phyloP scores from a whole-genome alignment of 1,140 invertebrate genomes.

The Brachionus asplanchnoidis region DNA sequence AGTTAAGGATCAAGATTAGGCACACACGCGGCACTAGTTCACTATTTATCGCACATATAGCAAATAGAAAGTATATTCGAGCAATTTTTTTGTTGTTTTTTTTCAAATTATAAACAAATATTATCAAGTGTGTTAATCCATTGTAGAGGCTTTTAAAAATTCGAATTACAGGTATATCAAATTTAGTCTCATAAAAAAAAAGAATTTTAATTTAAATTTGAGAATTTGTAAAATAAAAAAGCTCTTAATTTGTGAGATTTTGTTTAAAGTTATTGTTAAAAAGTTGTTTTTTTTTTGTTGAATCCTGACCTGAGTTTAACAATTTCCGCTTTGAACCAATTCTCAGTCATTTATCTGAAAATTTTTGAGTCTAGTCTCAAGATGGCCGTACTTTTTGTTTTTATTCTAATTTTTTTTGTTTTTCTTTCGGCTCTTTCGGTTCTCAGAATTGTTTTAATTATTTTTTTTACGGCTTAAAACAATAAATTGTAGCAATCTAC shows the following conservation, averaged over 20 bases:
- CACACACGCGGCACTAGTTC: not conserved
- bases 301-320: not conserved
- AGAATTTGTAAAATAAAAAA: not conserved
- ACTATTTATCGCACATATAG: not conserved
- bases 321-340: not conserved
- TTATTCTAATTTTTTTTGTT: not conserved
- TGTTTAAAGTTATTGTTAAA: not conserved
- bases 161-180: slow-evolving; percentile 34
- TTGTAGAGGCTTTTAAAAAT: not conserved
- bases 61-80: not conserved
- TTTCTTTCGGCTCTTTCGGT: not conserved
- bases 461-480: slow-evolving; percentile 8
- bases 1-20: not conserved
- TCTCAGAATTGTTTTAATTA: slow-evolving; percentile 20
- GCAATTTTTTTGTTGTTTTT: not conserved
- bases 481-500: not conserved
- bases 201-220: not conserved
- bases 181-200: not conserved
- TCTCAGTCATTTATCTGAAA: not conserved
- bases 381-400: not conserved
- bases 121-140: slow-evolving; percentile 36
- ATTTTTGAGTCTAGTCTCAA: not conserved
- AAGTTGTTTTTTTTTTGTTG: not conserved
- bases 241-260: not conserved
- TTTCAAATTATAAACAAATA: slow-evolving; percentile 31